Evolutionary conservation across 2,888 invertebrate species (phyloP).

Genomic region (Shargacucullia verbasci): DNA sequence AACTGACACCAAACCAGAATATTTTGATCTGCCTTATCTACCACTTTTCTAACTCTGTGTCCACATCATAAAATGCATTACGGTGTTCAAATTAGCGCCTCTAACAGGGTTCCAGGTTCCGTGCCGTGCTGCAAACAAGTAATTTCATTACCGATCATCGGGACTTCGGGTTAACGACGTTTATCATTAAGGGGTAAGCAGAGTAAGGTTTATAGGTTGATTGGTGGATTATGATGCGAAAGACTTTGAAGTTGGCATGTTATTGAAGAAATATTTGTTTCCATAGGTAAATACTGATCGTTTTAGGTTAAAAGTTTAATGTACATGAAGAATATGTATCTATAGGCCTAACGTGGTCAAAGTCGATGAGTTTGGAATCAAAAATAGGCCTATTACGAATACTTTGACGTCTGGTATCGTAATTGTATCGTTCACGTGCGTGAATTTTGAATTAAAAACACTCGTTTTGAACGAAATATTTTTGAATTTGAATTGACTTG

Average conservation of each 20-base stretch:
- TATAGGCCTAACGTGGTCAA: too few relatives aligned
- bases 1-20: not conserved
- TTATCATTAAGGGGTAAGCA: slow-evolving; percentile 22
- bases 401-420: too few relatives aligned
- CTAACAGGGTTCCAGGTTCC: slow-evolving; percentile 64
- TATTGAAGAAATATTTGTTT: too few relatives aligned
- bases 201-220: slow-evolving; percentile 10
- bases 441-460: too few relatives aligned
- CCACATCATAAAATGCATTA: slow-evolving; percentile 77
- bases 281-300: too few relatives aligned
- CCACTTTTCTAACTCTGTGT: slow-evolving; percentile 37
- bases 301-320: too few relatives aligned
- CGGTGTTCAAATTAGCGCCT: slow-evolving; percentile 75
- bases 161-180: slow-evolving; percentile 36
- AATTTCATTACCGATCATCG: slow-evolving; percentile 67
- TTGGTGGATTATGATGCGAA: not conserved
- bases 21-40: slow-evolving; percentile 51
- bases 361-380: too few relatives aligned
- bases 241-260: not conserved
- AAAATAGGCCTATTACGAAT: too few relatives aligned
- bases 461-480: too few relatives aligned
- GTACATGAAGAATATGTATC: too few relatives aligned
- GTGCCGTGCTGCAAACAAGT: slow-evolving; percentile 66
- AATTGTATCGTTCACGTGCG: too few relatives aligned
- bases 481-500: too few relatives aligned